Evolutionary conservation across 2,113 vertebrate species (phyloP).

Genomic region (Ameiurus melas): DNA sequence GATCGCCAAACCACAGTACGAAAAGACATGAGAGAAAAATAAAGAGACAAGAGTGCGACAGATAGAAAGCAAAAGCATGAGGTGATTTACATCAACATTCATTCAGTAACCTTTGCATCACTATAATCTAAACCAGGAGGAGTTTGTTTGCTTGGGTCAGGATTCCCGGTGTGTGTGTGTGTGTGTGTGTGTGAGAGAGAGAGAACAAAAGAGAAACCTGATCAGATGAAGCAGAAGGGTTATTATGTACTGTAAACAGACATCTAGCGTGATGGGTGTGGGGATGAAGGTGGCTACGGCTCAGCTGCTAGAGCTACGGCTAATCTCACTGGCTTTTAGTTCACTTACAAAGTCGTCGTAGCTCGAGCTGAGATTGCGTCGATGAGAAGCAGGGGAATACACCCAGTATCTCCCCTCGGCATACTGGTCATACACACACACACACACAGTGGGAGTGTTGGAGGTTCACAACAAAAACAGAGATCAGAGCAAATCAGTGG

Average conservation of each 20-base stretch:
- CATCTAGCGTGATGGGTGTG: constrained; percentile 2
- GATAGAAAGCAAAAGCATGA: background rate
- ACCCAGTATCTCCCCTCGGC: constrained; percentile 95
- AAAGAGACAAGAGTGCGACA: background rate
- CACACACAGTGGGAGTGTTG: constrained; percentile 33
- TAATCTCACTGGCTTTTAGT: background rate
- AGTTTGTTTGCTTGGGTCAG: background rate
- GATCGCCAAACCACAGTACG: constrained; percentile 60
- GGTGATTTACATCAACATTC: constrained; percentile 1
- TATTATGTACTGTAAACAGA: constrained; percentile 9
- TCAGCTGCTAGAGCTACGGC: background rate
- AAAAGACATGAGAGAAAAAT: constrained; percentile 18
- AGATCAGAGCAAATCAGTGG: background rate
- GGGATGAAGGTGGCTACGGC: background rate
- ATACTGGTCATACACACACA: constrained; percentile 76
- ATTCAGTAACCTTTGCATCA: background rate
- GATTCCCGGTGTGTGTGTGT: background rate
- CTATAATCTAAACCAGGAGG: background rate
- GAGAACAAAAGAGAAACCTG: background rate
- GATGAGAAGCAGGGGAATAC: constrained; percentile 85
- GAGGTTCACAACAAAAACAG: constrained; percentile 13
- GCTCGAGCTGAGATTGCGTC: constrained; percentile 75
- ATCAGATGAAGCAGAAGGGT: background rate
- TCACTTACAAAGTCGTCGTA: constrained; percentile 69
- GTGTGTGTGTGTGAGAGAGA: background rate